Evolutionary conservation across 1,140 invertebrate genomes (phyloP), one percentile per base, ranked within the genome.

Genomic region (Druon quercuslanigerum): DNA sequence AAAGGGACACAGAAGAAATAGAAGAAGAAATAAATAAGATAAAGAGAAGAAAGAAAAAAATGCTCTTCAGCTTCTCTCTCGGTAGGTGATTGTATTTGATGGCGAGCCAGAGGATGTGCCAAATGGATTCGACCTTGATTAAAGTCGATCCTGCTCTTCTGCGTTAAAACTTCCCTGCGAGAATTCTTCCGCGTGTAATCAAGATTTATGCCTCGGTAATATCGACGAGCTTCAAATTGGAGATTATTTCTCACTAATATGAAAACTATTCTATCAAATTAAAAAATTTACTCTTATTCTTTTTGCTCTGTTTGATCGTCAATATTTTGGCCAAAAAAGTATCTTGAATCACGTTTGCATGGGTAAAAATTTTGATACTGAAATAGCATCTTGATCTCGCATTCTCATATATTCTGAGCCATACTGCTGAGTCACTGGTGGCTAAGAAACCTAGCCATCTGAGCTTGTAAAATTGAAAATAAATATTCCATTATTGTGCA

Each of bases 21-120:
- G 60, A 9, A 20, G 50, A 76, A 73, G 72, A 40, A n/a, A n/a
- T n/a, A n/a, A n/a, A n/a, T n/a, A n/a, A 66, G 74, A 72, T 74
- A 71, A 72, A 75, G 66, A 73, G 20, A 66, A 76, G 77, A 6
- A 9, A 51, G 52, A 46, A 57, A 50, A 77, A 60, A 72, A 52
- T 40, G 16, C 1, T 25, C n/a, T 57, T 19, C 46, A 14, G 14
- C 51, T 19, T 66, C 33, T 76, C 19, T 50, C 54, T 52, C 78
- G 70, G 77, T 75, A 52, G 77, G 71, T 79, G 81, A 85, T 85
- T 83, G 83, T 85, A 82, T 84, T 85, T 84, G 83, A 85, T 85
- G 83, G 81, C 81, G 75, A 72, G 77, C 56, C 79, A 70, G 80
- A 78, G 80, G 51, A 84, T 78, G 74, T 73, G 78, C 76, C 76